Conservation (phyloP, 2,113 vertebrate genomes). For the Aptenodytes forsteri region DNA sequence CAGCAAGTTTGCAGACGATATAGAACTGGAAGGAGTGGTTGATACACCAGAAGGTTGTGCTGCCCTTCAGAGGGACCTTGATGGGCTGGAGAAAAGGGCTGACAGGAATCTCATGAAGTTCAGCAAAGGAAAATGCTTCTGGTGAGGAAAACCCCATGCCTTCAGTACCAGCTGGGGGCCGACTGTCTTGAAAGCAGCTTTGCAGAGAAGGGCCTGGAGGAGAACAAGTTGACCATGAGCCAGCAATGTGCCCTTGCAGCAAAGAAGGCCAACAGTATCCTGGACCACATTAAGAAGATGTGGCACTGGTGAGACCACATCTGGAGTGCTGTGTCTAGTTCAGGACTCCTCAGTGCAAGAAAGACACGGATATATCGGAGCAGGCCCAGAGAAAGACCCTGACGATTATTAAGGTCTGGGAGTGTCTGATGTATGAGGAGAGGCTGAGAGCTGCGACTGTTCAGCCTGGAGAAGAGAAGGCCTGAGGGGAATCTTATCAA, state of each 20-base stretch:
- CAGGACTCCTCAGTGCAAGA: background rate
- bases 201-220: background rate
- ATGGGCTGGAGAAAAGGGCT: background rate
- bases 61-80: background rate
- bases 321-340: background rate
- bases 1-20: background rate
- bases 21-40: background rate
- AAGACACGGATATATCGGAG: background rate
- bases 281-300: background rate
- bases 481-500: background rate
- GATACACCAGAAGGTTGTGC: background rate
- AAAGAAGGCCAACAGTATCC: background rate
- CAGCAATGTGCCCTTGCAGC: background rate
- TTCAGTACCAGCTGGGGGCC: background rate
- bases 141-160: background rate
- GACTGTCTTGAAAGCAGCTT: background rate
- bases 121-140: background rate
- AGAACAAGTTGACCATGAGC: background rate
- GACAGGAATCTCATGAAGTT: background rate
- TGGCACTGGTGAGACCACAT: background rate
- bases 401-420: background rate
- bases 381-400: background rate
- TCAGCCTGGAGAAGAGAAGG: background rate
- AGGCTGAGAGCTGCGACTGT: background rate
- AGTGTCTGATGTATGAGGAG: background rate